These are phyloP conservation scores for Ophonus ardosiacus DNA, from an alignment of 2,888 invertebrate genomes.

Conservation along the genomic window DNA sequence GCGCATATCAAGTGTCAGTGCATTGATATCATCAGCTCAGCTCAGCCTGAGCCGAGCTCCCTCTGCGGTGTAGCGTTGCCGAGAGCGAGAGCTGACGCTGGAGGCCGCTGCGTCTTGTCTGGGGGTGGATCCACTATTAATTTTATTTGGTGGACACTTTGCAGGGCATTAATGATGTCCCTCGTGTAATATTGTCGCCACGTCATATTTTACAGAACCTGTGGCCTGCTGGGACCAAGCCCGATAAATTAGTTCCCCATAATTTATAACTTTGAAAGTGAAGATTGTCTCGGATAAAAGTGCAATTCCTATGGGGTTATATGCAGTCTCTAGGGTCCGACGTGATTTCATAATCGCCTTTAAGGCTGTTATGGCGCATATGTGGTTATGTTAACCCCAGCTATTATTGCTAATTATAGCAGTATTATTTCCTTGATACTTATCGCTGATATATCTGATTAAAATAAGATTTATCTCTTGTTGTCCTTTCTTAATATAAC, in stretches of 20 bases:
- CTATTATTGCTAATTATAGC: constrained; percentile 8
- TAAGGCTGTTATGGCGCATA: not conserved
- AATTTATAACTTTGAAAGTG: constrained; percentile 64
- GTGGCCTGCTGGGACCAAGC: constrained; percentile 68
- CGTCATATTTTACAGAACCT: constrained; percentile 75
- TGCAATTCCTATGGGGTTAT: constrained; percentile 31
- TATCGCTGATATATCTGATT: not conserved
- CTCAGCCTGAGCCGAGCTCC: not conserved
- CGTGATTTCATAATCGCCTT: constrained; percentile 8
- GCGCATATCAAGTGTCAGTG: constrained; percentile 64
- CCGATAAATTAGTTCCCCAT: constrained; percentile 73
- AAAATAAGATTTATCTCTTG: constrained; percentile 1
- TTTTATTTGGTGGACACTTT: constrained; percentile 76
- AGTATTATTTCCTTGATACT: not conserved
- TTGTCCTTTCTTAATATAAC: not conserved
- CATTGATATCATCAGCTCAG: constrained; percentile 17
- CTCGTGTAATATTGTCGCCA: constrained; percentile 76
- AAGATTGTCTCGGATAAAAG: constrained; percentile 61
- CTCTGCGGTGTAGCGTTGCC: constrained; percentile 28
- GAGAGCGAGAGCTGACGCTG: no score
- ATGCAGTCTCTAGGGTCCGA: constrained; percentile 17
- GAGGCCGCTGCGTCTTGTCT: not conserved
- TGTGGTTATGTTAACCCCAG: constrained; percentile 4
- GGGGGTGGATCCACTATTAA: constrained; percentile 73
- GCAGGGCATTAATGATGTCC: constrained; percentile 77